Conservation (phyloP, 2,113 vertebrate genomes). For the Syrmaticus mikado region DNA sequence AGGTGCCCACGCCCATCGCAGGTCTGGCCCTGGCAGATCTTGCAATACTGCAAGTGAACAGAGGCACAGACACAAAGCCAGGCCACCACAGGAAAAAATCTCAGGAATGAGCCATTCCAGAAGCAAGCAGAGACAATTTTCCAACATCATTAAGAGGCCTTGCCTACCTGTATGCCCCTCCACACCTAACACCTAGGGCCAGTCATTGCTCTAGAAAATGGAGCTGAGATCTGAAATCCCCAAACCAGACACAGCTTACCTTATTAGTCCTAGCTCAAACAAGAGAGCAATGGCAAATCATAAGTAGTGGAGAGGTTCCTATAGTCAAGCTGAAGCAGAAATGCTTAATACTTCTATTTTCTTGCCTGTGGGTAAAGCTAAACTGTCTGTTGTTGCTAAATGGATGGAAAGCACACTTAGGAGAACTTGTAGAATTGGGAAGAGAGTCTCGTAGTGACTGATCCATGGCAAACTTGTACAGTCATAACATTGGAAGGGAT, state of each 20-base stretch:
- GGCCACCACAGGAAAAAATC: neutral
- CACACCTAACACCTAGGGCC: neutral
- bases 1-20: neutral
- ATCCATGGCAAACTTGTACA: neutral
- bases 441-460: neutral
- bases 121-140: neutral
- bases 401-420: neutral
- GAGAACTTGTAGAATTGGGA: neutral
- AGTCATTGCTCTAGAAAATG: neutral
- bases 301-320: neutral
- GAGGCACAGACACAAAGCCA: neutral
- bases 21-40: neutral
- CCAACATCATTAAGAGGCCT: neutral
- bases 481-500: neutral
- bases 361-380: neutral
- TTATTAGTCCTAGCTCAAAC: neutral
- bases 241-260: neutral
- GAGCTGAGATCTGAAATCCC: neutral
- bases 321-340: neutral
- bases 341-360: neutral
- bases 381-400: neutral
- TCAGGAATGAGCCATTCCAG: neutral
- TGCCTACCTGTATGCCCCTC: neutral
- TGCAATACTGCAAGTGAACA: neutral
- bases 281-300: neutral